These are phyloP conservation scores for Agrilus cyanescens DNA, from an alignment of 2,888 invertebrate genomes.

Conservation along the genomic window DNA sequence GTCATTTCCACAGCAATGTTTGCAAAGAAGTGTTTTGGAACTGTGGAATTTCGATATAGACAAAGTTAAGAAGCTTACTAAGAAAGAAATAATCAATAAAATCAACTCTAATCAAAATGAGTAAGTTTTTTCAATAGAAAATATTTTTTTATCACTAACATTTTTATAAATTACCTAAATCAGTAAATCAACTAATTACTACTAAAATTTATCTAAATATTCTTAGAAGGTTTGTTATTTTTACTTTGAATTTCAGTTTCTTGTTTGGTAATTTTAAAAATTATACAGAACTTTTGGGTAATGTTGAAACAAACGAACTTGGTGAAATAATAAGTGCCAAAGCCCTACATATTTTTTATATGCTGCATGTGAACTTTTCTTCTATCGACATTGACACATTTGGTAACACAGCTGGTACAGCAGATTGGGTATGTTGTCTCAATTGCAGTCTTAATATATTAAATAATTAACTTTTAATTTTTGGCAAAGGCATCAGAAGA, in stretches of 20 bases:
- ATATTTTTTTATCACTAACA: not conserved
- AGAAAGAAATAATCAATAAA: conserved; percentile 47
- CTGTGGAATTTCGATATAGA: conserved; percentile 53
- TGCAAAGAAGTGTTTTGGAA: conserved; percentile 53
- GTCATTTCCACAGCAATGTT: conserved; percentile 48
- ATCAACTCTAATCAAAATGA: conserved; percentile 45
- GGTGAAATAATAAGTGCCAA: conserved; percentile 53
- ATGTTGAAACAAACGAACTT: conserved; percentile 41
- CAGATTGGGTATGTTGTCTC: conserved; percentile 50
- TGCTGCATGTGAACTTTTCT: conserved; percentile 55
- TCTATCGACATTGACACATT: conserved; percentile 50
- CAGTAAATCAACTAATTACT: too few species aligned
- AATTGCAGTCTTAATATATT: conserved; percentile 2
- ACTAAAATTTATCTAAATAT: too few species aligned
- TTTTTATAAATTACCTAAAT: not conserved
- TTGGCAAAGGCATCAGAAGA: conserved; percentile 38
- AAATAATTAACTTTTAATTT: conserved; percentile 3
- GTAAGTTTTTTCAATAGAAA: conserved; percentile 22
- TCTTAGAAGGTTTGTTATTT: too few species aligned
- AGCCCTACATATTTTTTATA: conserved; percentile 52
- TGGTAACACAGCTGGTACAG: conserved; percentile 62
- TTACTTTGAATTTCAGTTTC: conserved; percentile 38
- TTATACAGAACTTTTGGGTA: conserved; percentile 51
- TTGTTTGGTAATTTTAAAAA: conserved; percentile 53
- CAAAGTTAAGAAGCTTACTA: conserved; percentile 42